phyloP scores from a whole-genome alignment of 1,140 invertebrate genomes.

The Lepidurus arcticus region DNA sequence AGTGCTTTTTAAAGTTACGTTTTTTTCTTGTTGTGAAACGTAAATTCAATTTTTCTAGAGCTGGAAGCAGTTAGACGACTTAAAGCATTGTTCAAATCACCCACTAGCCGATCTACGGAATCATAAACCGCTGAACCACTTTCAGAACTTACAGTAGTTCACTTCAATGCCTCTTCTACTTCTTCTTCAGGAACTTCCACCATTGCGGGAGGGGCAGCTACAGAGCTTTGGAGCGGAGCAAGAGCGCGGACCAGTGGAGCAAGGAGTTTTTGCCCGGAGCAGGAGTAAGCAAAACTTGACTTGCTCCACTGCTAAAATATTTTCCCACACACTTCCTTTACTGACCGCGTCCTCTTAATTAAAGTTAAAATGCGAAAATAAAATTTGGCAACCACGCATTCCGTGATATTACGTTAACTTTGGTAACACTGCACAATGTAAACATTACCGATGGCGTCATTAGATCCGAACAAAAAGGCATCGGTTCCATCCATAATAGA shows the following conservation, averaged over 20 bases:
- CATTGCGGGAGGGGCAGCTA: too few relatives aligned
- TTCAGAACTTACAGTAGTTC: neutral
- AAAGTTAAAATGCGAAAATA: too few relatives aligned
- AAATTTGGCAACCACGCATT: neutral
- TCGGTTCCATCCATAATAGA: neutral
- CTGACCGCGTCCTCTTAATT: neutral
- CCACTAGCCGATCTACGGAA: too few relatives aligned
- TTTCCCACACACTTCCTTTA: neutral
- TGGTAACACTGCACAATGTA: neutral
- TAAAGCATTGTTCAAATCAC: too few relatives aligned
- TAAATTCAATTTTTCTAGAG: too few relatives aligned
- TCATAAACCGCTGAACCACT: neutral
- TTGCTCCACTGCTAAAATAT: neutral
- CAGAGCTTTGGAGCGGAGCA: conserved; percentile 1
- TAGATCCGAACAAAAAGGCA: neutral
- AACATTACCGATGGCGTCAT: neutral
- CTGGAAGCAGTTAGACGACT: too few relatives aligned
- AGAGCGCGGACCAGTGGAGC: neutral
- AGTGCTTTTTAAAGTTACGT: too few relatives aligned
- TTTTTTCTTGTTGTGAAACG: too few relatives aligned
- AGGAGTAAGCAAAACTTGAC: neutral
- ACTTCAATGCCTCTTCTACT: neutral
- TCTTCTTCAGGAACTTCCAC: too few relatives aligned
- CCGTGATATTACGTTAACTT: neutral
- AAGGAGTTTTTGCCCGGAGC: neutral